A percentile compares a stretch with the other conserved stretches of the same genome.
phyloP scores from a whole-genome alignment of 2,113 vertebrate species.

The Rallus limicola region DNA sequence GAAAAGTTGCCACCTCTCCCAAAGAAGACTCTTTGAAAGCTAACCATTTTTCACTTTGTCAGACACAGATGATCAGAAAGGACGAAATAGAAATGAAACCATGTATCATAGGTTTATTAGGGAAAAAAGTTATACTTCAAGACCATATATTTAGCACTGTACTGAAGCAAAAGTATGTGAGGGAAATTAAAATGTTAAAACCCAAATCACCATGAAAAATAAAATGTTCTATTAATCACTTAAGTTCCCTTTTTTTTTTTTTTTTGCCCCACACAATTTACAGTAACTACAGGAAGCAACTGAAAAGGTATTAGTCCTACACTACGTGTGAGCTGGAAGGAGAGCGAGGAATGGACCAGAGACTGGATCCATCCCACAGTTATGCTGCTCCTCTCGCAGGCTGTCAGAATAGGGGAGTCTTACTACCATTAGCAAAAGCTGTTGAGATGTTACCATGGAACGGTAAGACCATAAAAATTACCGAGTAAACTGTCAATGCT shows the following conservation, averaged over 20 bases:
- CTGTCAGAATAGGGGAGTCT: neutral
- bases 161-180: conserved; percentile 15
- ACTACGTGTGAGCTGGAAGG: neutral
- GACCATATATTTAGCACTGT: conserved; percentile 8
- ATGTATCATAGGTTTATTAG: conserved; percentile 23
- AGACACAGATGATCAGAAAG: neutral
- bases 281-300: neutral
- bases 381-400: neutral
- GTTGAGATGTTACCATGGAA: neutral
- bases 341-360: neutral
- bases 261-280: neutral
- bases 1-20: neutral
- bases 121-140: conserved; percentile 20
- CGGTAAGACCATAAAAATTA: neutral
- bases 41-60: neutral
- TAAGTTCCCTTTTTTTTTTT: neutral
- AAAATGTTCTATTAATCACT: neutral
- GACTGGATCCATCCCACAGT: neutral
- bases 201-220: neutral
- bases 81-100: conserved; percentile 9
- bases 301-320: neutral
- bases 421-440: neutral
- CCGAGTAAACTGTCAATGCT: neutral
- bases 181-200: conserved; percentile 22
- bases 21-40: neutral